A percentile compares a stretch with the other conserved stretches of the same genome.
Conservation (phyloP, 2,888 invertebrate genomes). For the Andrena bicolor region DNA sequence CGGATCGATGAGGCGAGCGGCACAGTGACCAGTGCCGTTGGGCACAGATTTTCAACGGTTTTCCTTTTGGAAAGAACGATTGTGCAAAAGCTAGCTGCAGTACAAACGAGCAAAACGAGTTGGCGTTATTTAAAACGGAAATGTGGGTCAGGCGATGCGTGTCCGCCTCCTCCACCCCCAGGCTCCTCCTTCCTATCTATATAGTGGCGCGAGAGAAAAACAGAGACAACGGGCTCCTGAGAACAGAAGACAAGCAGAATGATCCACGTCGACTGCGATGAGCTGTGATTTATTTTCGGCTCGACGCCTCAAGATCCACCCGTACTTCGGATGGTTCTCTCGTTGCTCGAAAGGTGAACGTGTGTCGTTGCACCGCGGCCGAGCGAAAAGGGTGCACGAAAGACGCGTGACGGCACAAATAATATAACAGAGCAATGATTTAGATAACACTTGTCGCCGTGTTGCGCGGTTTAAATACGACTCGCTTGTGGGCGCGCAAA, state of each 20-base stretch:
- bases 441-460: conserved; percentile 28
- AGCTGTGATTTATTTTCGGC: conserved; percentile 76
- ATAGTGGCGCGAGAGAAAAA: conserved; percentile 34
- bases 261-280: conserved; percentile 57
- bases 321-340: conserved; percentile 55
- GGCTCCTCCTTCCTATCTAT: conserved; percentile 13
- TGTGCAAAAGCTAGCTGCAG: conserved; percentile 30
- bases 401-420: conserved; percentile 6
- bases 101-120: conserved; percentile 56
- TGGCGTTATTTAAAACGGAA: conserved; percentile 77
- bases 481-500: neutral
- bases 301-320: conserved; percentile 54
- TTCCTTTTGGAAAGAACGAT: conserved; percentile 30
- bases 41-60: neutral
- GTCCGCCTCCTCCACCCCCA: conserved; percentile 34
- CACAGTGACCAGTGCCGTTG: neutral
- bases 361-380: conserved; percentile 53
- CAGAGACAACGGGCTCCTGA: conserved; percentile 34
- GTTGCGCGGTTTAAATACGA: conserved; percentile 5
- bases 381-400: conserved; percentile 9
- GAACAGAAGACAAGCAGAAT: conserved; percentile 41
- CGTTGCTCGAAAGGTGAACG: conserved; percentile 57
- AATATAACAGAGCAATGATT: conserved; percentile 21
- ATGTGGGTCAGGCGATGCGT: conserved; percentile 74
- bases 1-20: neutral